phyloP scores from a whole-genome alignment of 2,797 vertebrate genomes.

The Propithecus deckenii region DNA sequence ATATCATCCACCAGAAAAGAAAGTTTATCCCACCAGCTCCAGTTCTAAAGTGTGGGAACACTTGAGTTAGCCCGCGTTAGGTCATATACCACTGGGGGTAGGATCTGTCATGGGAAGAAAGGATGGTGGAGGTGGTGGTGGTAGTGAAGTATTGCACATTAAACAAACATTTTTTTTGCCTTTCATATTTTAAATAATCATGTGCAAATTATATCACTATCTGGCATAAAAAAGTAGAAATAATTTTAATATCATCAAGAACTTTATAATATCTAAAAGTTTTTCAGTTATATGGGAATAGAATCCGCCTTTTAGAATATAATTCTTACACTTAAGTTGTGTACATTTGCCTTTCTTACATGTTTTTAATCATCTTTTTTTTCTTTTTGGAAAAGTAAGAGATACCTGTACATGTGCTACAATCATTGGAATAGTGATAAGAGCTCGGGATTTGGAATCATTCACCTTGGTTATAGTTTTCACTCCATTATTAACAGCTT shows the following conservation, averaged over 20 bases:
- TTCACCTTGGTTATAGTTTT: not conserved
- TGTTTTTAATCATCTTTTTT: not conserved
- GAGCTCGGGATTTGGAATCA: not conserved
- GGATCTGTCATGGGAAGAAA: not conserved
- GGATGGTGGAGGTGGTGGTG: not conserved
- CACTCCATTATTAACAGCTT: not conserved
- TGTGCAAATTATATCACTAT: not conserved
- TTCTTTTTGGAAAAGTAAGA: not conserved
- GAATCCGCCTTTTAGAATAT: not conserved
- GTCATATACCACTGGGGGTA: not conserved
- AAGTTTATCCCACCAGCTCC: not conserved
- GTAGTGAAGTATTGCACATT: not conserved
- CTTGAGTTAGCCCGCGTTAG: not conserved
- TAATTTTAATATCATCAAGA: not conserved
- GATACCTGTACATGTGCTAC: not conserved
- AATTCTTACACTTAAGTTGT: not conserved
- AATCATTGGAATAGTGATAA: not conserved
- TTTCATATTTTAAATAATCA: conserved; percentile 11
- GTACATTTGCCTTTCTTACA: not conserved
- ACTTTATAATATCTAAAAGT: not conserved
- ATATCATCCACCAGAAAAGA: not conserved
- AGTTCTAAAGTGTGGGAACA: not conserved
- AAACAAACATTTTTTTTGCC: not conserved
- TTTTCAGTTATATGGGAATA: not conserved
- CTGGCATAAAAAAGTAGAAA: not conserved